Percentiles rank a stretch among this genome's conserved stretches.
These are phyloP conservation scores for Palythoa grandis DNA, from an alignment of 92 coral and sea anemone species.

Conservation along the genomic window DNA sequence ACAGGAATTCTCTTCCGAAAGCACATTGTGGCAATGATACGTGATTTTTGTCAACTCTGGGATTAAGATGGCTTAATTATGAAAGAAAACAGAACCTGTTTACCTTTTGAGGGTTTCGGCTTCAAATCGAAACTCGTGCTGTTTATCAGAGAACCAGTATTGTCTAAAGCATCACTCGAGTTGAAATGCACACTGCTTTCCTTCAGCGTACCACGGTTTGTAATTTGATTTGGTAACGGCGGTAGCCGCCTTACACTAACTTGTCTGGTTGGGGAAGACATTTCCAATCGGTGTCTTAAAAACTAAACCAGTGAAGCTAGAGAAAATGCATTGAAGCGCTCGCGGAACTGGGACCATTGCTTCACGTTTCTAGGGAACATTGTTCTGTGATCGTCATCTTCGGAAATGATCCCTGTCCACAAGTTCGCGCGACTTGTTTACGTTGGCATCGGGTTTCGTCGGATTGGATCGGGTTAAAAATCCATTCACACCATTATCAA, in stretches of 20 bases:
- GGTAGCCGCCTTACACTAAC: slow-evolving; percentile 94
- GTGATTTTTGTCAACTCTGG: neutral
- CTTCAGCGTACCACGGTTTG: slow-evolving; percentile 63
- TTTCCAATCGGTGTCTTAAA: slow-evolving; percentile 41
- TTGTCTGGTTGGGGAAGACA: slow-evolving; percentile 98
- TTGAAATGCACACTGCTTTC: slow-evolving; percentile 52
- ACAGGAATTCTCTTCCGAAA: neutral
- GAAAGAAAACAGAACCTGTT: neutral
- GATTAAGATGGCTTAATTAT: neutral
- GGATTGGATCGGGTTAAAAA: slow-evolving; percentile 12
- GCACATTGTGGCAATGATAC: neutral
- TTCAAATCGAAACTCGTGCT: slow-evolving; percentile 36
- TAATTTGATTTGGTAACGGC: slow-evolving; percentile 87
- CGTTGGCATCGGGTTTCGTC: slow-evolving; percentile 35
- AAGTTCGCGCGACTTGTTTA: slow-evolving; percentile 34
- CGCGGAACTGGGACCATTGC: slow-evolving; percentile 33
- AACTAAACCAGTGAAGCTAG: neutral
- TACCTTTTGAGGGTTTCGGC: slow-evolving; percentile 38
- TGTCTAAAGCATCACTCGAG: slow-evolving; percentile 22
- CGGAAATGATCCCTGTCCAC: slow-evolving; percentile 23
- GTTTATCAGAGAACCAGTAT: slow-evolving; percentile 8
- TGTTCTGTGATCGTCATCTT: slow-evolving; percentile 36
- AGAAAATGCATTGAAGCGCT: slow-evolving; percentile 7
- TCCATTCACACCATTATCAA: neutral
- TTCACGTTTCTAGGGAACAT: slow-evolving; percentile 36